Evolutionary conservation across 2,888 invertebrate genomes (phyloP).

Genomic region (Neoitamus cyanurus): DNA sequence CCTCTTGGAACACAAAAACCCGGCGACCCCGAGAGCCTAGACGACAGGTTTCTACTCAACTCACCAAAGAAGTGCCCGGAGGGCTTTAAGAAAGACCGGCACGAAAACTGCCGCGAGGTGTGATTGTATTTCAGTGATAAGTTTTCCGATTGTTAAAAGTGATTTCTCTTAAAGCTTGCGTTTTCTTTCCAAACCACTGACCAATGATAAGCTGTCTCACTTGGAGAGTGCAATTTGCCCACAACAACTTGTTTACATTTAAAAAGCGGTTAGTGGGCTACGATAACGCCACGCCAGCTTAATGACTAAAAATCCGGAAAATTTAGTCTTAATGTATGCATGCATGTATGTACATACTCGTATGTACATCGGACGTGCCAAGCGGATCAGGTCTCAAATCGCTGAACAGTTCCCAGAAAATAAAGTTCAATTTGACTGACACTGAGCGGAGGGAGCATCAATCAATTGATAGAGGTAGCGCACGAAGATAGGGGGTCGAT

Average conservation of each 20-base stretch:
- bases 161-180: neutral
- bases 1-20: neutral
- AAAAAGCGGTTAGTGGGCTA: neutral
- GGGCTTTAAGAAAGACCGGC: conserved; percentile 20
- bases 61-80: conserved; percentile 39
- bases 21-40: neutral
- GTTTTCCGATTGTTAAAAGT: neutral
- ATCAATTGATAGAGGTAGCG: neutral
- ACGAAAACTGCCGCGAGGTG: conserved; percentile 28
- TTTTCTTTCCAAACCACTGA: neutral
- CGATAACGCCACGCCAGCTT: neutral
- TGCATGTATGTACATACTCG: too few relatives aligned
- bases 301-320: neutral
- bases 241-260: neutral
- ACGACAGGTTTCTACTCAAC: conserved; percentile 28
- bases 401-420: neutral
- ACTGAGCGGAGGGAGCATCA: neutral
- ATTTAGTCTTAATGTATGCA: neutral
- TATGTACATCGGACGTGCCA: neutral
- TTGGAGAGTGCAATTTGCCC: neutral
- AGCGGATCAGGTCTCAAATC: neutral
- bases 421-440: neutral
- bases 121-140: neutral
- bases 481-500: neutral
- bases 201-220: neutral